Evolutionary conservation across 2,113 vertebrate species (phyloP).

Genomic region (Echinops telfairi): DNA sequence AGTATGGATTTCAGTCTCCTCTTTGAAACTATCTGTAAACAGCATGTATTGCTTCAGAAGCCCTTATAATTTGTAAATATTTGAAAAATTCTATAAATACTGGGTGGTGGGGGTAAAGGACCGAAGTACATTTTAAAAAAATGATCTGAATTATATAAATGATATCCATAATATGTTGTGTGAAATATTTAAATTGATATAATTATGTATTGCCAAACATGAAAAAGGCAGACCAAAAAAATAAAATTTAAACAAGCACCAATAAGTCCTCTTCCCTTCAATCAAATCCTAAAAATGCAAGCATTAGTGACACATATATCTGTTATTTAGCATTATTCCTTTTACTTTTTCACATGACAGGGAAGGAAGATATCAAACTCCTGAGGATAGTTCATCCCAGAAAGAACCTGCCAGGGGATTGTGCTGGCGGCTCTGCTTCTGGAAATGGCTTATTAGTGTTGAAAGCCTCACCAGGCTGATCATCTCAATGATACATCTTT

Average conservation of each 20-base stretch:
- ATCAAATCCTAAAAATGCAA: too few species aligned
- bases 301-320: too few species aligned
- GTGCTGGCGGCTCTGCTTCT: slow-evolving; percentile 39
- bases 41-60: too few species aligned
- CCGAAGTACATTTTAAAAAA: background rate
- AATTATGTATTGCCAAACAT: background rate
- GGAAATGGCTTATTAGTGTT: slow-evolving; percentile 55
- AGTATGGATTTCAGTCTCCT: too few species aligned
- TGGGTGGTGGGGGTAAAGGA: too few species aligned
- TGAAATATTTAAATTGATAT: background rate
- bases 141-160: background rate
- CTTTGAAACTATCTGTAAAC: too few species aligned
- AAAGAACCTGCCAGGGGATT: slow-evolving; percentile 47
- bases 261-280: too few species aligned
- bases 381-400: background rate
- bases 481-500: background rate
- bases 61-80: too few species aligned
- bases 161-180: background rate
- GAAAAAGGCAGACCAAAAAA: too few species aligned
- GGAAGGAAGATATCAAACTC: slow-evolving; percentile 30
- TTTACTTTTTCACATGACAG: slow-evolving; percentile 27
- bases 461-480: background rate
- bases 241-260: too few species aligned
- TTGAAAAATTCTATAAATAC: too few species aligned
- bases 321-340: too few species aligned